A percentile compares a stretch with the other conserved stretches of the same genome.
Evolutionary conservation across 2,113 vertebrate genomes (phyloP).

Genomic region (Xenopus borealis): DNA sequence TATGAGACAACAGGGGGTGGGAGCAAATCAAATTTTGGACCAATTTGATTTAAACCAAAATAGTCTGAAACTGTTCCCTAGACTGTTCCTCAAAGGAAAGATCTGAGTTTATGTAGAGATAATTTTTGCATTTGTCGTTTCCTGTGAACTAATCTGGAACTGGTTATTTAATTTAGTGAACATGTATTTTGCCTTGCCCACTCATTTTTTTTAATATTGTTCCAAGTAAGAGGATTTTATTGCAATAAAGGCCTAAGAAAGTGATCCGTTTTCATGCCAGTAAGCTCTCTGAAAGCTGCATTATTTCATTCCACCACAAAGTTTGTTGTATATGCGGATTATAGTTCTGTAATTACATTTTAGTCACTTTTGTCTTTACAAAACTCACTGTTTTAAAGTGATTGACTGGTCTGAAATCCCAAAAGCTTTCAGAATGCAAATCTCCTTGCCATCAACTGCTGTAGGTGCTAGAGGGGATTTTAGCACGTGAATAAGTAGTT

Average conservation of each 20-base stretch:
- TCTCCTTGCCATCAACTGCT: constrained; percentile 29
- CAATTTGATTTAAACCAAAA: too few species aligned
- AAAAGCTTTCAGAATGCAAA: constrained; percentile 26
- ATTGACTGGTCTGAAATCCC: constrained; percentile 39
- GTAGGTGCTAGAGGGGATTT: too few species aligned
- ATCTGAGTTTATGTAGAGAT: too few species aligned
- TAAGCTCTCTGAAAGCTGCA: constrained; percentile 17
- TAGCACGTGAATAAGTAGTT: too few species aligned
- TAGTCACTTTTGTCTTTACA: constrained; percentile 24
- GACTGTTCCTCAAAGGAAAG: too few species aligned
- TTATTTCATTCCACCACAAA: constrained; percentile 27
- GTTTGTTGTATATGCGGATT: constrained; percentile 28
- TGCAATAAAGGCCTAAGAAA: constrained; percentile 29
- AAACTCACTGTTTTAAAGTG: constrained; percentile 8
- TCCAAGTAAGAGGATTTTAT: constrained; percentile 25
- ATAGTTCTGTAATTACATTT: constrained; percentile 36
- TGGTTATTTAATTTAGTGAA: not conserved
- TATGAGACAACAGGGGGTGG: too few species aligned
- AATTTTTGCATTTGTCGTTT: too few species aligned
- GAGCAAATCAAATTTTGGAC: too few species aligned
- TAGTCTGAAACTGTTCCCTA: too few species aligned
- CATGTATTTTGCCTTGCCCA: constrained; percentile 1
- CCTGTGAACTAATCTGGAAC: not conserved
- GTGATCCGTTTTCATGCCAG: constrained; percentile 39
- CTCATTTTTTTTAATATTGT: not conserved